A percentile compares a stretch with the other conserved stretches of the same genome.
phyloP scores from a whole-genome alignment of 1,140 invertebrate genomes.

The Palaemon carinicauda region DNA sequence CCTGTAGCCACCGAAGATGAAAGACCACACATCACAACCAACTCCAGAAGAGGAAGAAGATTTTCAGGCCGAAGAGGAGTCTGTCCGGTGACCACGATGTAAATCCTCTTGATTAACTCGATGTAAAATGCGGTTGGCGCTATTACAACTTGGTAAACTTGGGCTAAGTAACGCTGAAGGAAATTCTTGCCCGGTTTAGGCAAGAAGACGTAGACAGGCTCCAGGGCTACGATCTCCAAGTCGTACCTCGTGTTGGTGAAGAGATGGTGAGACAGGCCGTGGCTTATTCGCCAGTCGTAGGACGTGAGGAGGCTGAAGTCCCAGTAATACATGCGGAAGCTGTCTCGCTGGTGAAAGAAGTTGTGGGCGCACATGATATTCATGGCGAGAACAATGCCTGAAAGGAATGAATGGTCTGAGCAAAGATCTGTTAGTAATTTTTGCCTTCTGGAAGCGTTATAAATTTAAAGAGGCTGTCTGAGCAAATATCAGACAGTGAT shows the following conservation, averaged over 20 bases:
- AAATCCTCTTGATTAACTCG: slow-evolving; percentile 62
- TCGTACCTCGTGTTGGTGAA: slow-evolving; percentile 80
- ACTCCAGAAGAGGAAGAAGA: not conserved
- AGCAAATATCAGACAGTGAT: too few species aligned
- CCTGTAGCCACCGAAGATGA: not conserved
- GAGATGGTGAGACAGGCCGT: slow-evolving; percentile 81
- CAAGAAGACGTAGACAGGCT: slow-evolving; percentile 77
- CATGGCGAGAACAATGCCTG: slow-evolving; percentile 36
- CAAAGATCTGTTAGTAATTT: too few species aligned
- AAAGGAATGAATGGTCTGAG: too few species aligned
- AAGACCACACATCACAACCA: not conserved
- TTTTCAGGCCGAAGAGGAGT: not conserved
- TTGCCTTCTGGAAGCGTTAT: too few species aligned
- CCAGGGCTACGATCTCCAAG: slow-evolving; percentile 75
- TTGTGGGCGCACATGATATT: slow-evolving; percentile 74
- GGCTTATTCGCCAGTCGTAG: slow-evolving; percentile 79
- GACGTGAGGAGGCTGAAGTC: slow-evolving; percentile 75
- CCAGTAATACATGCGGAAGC: slow-evolving; percentile 83
- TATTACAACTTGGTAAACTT: slow-evolving; percentile 68
- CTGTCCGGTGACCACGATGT: slow-evolving; percentile 27
- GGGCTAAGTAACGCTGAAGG: slow-evolving; percentile 65
- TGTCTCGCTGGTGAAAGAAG: slow-evolving; percentile 82
- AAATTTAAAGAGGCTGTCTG: too few species aligned
- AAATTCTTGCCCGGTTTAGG: slow-evolving; percentile 68
- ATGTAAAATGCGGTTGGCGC: slow-evolving; percentile 65